phyloP scores from a whole-genome alignment of 2,888 invertebrate species.

The Rugalucina vietnamica region DNA sequence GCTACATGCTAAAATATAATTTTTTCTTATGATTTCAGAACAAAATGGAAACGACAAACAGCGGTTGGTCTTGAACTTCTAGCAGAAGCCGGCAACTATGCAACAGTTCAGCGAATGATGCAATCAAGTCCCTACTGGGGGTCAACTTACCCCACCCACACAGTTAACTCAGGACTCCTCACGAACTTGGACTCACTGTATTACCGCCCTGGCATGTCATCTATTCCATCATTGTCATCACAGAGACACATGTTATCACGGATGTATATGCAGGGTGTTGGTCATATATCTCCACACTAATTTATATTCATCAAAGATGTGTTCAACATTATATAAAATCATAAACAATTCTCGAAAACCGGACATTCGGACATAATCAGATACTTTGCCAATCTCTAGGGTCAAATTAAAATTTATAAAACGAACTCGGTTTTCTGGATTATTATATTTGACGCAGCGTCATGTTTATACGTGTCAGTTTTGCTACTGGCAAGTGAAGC shows the following conservation, averaged over 20 bases:
- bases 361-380: no score
- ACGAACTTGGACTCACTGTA: constrained; percentile 80
- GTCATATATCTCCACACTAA: constrained; percentile 47
- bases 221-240: constrained; percentile 52
- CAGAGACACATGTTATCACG: constrained; percentile 61
- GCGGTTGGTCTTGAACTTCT: constrained; percentile 98
- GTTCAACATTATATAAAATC: no score
- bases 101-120: constrained; percentile 96
- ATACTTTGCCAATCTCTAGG: no score
- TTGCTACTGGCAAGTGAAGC: no score
- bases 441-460: no score
- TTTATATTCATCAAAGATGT: neutral
- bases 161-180: constrained; percentile 67
- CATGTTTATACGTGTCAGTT: no score
- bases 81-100: constrained; percentile 98
- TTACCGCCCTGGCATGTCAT: constrained; percentile 61
- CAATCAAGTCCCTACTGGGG: constrained; percentile 84
- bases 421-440: no score
- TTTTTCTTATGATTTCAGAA: constrained; percentile 87
- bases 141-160: constrained; percentile 81
- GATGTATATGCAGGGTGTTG: constrained; percentile 64
- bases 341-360: no score
- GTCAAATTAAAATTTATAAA: no score
- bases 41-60: constrained; percentile 99
- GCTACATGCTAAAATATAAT: no score